A percentile compares a stretch with the other conserved stretches of the same genome.
phyloP scores from a whole-genome alignment of 2,113 vertebrate genomes.

The Oceanites oceanicus region DNA sequence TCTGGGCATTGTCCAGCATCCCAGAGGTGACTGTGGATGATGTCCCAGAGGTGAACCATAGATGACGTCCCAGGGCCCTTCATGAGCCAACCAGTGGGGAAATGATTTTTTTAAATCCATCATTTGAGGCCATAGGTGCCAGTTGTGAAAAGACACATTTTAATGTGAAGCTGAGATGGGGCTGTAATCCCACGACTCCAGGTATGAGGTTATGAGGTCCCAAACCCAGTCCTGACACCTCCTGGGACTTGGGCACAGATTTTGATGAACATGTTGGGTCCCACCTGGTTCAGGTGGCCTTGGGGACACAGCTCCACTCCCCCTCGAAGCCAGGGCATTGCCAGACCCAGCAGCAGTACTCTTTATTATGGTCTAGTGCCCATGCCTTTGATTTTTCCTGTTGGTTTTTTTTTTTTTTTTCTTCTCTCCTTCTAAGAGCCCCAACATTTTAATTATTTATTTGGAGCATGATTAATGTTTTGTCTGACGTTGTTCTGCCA shows the following conservation, averaged over 20 bases:
- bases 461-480: slow-evolving; percentile 54
- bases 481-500: not conserved
- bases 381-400: not conserved
- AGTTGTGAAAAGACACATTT: fast-evolving
- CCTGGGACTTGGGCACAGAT: not conserved
- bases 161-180: fast-evolving
- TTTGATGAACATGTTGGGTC: fast-evolving
- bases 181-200: no score
- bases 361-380: not conserved
- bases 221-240: not conserved
- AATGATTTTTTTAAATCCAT: not conserved
- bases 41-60: not conserved
- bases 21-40: not conserved
- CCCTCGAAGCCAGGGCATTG: not conserved
- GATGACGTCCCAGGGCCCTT: no score
- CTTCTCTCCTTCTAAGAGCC: not conserved
- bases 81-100: not conserved
- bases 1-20: not conserved
- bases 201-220: not conserved
- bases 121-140: fast-evolving
- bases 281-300: not conserved
- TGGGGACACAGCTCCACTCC: not conserved
- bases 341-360: not conserved
- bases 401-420: no score
- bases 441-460: slow-evolving; percentile 67